Evolutionary conservation across 1,140 invertebrate species (phyloP), one percentile per base, ranked within the genome.

Genomic region (Eumeta japonica): DNA sequence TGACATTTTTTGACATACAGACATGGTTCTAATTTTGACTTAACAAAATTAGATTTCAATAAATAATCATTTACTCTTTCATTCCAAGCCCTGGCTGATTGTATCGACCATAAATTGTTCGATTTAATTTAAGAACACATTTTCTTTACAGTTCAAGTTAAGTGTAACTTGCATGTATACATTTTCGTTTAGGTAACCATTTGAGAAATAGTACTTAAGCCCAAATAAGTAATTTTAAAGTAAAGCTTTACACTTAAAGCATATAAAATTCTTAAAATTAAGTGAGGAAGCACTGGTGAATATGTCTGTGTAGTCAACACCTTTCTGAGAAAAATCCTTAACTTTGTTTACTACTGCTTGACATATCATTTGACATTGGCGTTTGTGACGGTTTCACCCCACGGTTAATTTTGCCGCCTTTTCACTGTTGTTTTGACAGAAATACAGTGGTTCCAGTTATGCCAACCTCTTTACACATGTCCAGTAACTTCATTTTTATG

Each of bases 21-120:
- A 49, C 52, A 67, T 39, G 51, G 43, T 41, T 63, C 58, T 33
- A 35, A 52, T 40, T 47, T 48, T 20, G 52, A 58, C 38, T 47
- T 52, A 7, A 34, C 35, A 36, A 49, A 62, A 14, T 38, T 43
- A 35, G 44, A 35, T n/a, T 28, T 27, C 35, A 35, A 16, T 24
- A 66, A 45, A 48, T 36, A 48, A 45, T 48, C 39, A 41, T 48
- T 28, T 35, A 48, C n/a, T 38, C 38, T 39, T 18, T 12, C 3
- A 35, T 43, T 37, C 41, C 41, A 48, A 16, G 30, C 30, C 13
- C 46, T 52, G 11, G 50, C 45, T 19, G 49, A 51, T 37, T 50
- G 41, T 14, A 42, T 49, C 5, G 16, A 19, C 46, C 46, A 46
- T 46, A 43, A 34, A 45, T 43, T 30, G 47, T 31, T 14, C 31